Base-by-base conservation (phyloP, 2,888 invertebrate genomes). In the Orthonychiurus folsomi region DNA sequence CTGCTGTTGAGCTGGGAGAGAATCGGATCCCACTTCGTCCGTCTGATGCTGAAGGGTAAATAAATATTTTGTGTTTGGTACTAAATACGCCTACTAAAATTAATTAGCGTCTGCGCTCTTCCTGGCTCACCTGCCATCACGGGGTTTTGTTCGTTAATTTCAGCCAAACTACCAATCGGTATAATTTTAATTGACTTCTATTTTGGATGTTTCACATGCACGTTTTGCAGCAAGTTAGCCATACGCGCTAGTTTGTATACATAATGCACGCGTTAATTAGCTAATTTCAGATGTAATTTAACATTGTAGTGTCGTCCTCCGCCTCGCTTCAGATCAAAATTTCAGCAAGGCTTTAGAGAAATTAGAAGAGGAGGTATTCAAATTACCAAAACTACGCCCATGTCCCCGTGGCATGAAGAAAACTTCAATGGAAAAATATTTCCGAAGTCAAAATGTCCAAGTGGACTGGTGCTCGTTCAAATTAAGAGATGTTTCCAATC, bases 401-500 rank as follows among this genome's bases (percentile, higher is more conserved):
- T 93, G 93, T 74, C 90, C 90, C 0, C 77, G 86, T 25, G 85
- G 87, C 73, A 91, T 87, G 76, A 93, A 92, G 76, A 81, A 88
- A 63, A 92, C 91, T 0, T 87, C 89, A 0, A 89, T 89, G 0
- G 92, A 93, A 76, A 82, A 87, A 71, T 81, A 86, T 63, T 93
- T 93, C 76, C 81, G 90, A 67, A 85, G 86, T 65, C 85, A 85
- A 9, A 86, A 86, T 0, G 85, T 92, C 73, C 83, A 85, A 37
- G 77, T 93, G 20, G 93, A 93, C 76, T 93, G 93, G 93, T 93
- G 93, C 74, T 86, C 86, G 59, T 93, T 93, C 76, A 83, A 85
- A 77, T 79, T 93, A 26, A 2, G 48, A 25, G 3, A 5, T 9
- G 15, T 37, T 37, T 21, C 20, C 25, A 3, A 56, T 15, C 5